Percentiles rank a stretch among this genome's conserved stretches.
These are phyloP conservation scores for Cataglyphis hispanica DNA, from an alignment of 1,140 invertebrate species.

Conservation along the genomic window DNA sequence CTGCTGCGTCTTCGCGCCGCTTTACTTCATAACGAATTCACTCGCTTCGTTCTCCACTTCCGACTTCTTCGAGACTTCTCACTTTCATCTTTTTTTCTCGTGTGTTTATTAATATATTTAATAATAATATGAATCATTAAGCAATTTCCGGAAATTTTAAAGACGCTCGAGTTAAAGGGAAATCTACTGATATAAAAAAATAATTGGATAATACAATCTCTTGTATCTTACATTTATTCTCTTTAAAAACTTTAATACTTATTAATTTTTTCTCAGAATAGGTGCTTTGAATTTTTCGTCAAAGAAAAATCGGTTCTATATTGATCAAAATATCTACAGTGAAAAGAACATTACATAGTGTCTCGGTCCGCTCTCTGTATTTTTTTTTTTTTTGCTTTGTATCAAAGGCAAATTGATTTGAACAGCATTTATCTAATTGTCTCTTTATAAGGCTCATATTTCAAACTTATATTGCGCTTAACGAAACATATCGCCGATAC, in stretches of 20 bases:
- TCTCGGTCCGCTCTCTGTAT: too few relatives aligned
- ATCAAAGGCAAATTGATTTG: background rate
- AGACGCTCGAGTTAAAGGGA: background rate
- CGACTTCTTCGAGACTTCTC: constrained; percentile 5
- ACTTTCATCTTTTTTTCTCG: too few relatives aligned
- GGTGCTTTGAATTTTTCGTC: background rate
- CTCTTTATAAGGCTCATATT: background rate
- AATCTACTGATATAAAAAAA: background rate
- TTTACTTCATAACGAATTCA: constrained; percentile 48
- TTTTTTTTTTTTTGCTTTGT: background rate
- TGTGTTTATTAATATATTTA: constrained; percentile 2
- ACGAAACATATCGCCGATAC: constrained; percentile 40
- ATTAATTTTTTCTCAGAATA: background rate
- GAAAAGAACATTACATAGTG: background rate
- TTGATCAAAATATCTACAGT: background rate
- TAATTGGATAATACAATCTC: background rate
- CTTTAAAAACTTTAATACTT: background rate
- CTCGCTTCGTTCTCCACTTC: background rate
- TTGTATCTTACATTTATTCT: background rate
- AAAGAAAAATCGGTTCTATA: background rate
- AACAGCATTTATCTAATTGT: background rate
- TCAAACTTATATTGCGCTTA: constrained; percentile 13
- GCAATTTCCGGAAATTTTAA: background rate
- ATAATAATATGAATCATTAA: background rate
- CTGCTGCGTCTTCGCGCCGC: constrained; percentile 44